Evolutionary conservation across 2,797 vertebrate species (phyloP), one percentile per base, ranked within the genome.

Genomic region (Iguana delicatissima): DNA sequence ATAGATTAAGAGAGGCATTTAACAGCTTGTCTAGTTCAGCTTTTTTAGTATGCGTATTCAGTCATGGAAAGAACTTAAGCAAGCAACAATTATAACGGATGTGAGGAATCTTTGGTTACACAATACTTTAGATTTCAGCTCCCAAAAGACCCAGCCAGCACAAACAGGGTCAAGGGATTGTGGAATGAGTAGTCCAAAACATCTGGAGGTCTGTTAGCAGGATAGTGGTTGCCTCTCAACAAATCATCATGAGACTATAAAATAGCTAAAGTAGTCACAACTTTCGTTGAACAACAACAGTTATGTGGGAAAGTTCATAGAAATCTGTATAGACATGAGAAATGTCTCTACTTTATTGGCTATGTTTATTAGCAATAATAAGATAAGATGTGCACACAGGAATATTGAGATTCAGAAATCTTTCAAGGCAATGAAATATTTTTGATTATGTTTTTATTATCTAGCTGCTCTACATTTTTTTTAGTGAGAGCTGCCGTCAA

Each of bases 351-450:
- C 18, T 46, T 20, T 80, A 64, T 64, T 5, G 29, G 22, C 10
- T 86, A 12, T 18, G 20, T 62, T 52, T 46, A 50, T 79, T 87
- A 79, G 6, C n/a, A 74, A 86, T 84, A 67, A 85, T 85, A 52
- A 55, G 16, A 24, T 55, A 57, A 85, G 1, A 74, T 55, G 9
- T 73, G 32, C 32, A 57, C 84, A 67, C 4, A 42, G 22, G 59
- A 26, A 55, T 42, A 62, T 13, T 29, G 12, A 69, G 29, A 55
- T 29, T 67, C 29, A 35, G 32, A 88, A 55, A 81, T 81, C 22
- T 81, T 55, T 55, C 10, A 69, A 72, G 79, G 64, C 22, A 46
- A 20, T 64, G 35, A 57, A 18, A 62, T 69, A 52, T 69, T 72
- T 52, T 55, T 80, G 74, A 81, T 72, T 57, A 52, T 42, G 13